Percentiles rank a stretch among this genome's conserved stretches.
Conservation (phyloP, 64 coral and sea anemone genomes). For the Acropora tenuis region DNA sequence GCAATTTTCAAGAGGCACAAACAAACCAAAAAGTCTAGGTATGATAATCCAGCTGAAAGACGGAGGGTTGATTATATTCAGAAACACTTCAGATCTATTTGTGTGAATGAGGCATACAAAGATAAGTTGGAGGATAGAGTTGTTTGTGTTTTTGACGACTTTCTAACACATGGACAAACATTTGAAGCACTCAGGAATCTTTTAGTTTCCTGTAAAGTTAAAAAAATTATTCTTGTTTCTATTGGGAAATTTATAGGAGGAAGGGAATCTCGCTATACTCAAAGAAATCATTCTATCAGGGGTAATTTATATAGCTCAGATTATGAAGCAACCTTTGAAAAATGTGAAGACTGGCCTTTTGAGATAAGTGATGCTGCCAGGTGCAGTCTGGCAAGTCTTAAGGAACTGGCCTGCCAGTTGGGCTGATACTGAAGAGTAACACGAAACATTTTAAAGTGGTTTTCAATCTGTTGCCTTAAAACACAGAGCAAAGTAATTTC, state of each 20-base stretch:
- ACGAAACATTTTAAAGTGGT: too few relatives aligned
- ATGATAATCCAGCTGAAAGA: not conserved
- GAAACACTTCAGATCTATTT: conserved; percentile 62
- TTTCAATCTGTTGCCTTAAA: too few relatives aligned
- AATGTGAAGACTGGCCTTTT: not conserved
- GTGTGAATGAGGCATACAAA: conserved; percentile 25
- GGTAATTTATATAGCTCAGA: not conserved
- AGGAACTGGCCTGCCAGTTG: conserved; percentile 1
- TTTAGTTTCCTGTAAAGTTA: conserved; percentile 44
- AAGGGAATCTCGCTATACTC: not conserved
- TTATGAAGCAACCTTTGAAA: conserved; percentile 1
- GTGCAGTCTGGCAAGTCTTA: conserved; percentile 36
- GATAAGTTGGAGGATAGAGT: conserved; percentile 53
- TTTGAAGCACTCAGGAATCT: conserved; percentile 63
- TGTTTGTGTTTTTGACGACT: conserved; percentile 75
- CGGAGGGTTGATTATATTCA: conserved; percentile 1
- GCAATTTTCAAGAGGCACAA: conserved; percentile 56
- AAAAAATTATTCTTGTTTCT: conserved; percentile 69
- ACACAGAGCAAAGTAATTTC: too few relatives aligned
- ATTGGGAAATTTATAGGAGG: conserved; percentile 25
- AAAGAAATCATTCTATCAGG: not conserved
- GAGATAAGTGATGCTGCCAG: not conserved
- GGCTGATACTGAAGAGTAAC: not conserved
- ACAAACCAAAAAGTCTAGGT: conserved; percentile 3
- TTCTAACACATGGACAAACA: conserved; percentile 22